A percentile compares a stretch with the other conserved stretches of the same genome.
These are phyloP conservation scores for Onychomys leucogaster DNA, from an alignment of 2,797 vertebrate species.

Conservation along the genomic window DNA sequence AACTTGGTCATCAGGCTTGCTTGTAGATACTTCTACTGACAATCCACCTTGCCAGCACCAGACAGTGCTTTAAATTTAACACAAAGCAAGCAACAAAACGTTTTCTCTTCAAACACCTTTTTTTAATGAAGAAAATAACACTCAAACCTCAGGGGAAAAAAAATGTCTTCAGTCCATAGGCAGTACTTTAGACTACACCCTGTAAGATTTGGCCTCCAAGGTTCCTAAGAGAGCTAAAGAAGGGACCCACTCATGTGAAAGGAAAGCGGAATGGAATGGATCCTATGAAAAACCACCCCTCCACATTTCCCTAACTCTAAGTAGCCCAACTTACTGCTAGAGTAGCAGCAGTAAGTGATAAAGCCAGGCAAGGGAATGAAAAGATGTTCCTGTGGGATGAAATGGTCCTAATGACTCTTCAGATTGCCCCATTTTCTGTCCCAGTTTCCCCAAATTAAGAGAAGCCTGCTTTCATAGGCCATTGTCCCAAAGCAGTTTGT, in stretches of 20 bases:
- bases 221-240: background rate
- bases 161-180: slow-evolving; percentile 31
- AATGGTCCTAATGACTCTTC: slow-evolving; percentile 39
- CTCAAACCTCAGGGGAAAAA: slow-evolving; percentile 7
- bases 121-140: slow-evolving; percentile 22
- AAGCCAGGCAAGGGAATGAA: background rate
- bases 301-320: slow-evolving; percentile 21
- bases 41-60: background rate
- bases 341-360: slow-evolving; percentile 11
- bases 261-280: background rate
- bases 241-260: background rate
- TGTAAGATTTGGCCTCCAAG: background rate
- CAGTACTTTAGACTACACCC: background rate
- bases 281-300: background rate
- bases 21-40: background rate
- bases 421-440: background rate
- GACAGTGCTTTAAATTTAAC: background rate
- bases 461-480: slow-evolving; percentile 28
- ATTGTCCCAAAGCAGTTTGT: background rate
- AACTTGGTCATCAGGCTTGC: background rate
- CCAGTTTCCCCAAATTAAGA: background rate
- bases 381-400: slow-evolving; percentile 21
- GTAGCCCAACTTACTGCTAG: background rate
- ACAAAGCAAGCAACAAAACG: slow-evolving; percentile 4
- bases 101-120: slow-evolving; percentile 17